Percentiles rank a stretch among this genome's conserved stretches.
These are phyloP conservation scores for Drosophila murphyi DNA, from an alignment of 1,140 invertebrate genomes.

Conservation along the genomic window DNA sequence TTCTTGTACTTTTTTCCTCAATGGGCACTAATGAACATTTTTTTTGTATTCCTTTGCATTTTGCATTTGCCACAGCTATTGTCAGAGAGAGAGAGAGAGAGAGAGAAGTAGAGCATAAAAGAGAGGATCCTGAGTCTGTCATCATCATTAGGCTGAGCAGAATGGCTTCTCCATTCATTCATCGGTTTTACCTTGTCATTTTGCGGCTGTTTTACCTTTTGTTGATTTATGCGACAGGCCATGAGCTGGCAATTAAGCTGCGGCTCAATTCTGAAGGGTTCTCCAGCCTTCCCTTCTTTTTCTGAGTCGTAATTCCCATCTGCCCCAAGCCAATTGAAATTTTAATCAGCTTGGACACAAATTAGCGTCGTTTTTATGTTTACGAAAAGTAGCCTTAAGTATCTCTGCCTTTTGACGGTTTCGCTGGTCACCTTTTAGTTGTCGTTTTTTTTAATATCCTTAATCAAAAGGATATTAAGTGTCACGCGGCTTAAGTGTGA, in stretches of 20 bases:
- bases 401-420: slow-evolving; percentile 14
- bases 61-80: slow-evolving; percentile 50
- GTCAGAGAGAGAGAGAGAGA: slow-evolving; percentile 16
- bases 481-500: slow-evolving; percentile 62
- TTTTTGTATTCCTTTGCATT: slow-evolving; percentile 22
- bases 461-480: slow-evolving; percentile 61
- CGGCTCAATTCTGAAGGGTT: slow-evolving; percentile 36
- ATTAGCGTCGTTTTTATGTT: slow-evolving; percentile 61
- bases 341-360: slow-evolving; percentile 75
- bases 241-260: slow-evolving; percentile 66
- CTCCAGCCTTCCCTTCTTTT: neutral
- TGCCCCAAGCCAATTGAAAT: slow-evolving; percentile 61
- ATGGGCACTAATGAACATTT: slow-evolving; percentile 59
- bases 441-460: slow-evolving; percentile 11
- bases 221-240: slow-evolving; percentile 45
- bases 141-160: slow-evolving; percentile 62
- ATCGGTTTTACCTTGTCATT: slow-evolving; percentile 54
- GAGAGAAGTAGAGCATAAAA: too few species aligned
- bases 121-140: slow-evolving; percentile 19
- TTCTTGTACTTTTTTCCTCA: slow-evolving; percentile 23
- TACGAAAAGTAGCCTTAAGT: slow-evolving; percentile 47
- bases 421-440: slow-evolving; percentile 5
- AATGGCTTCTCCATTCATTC: slow-evolving; percentile 39
- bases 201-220: slow-evolving; percentile 63
- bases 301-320: neutral